Evolutionary conservation across 1,140 invertebrate species (phyloP).

Genomic region (Lucilia cuprina): DNA sequence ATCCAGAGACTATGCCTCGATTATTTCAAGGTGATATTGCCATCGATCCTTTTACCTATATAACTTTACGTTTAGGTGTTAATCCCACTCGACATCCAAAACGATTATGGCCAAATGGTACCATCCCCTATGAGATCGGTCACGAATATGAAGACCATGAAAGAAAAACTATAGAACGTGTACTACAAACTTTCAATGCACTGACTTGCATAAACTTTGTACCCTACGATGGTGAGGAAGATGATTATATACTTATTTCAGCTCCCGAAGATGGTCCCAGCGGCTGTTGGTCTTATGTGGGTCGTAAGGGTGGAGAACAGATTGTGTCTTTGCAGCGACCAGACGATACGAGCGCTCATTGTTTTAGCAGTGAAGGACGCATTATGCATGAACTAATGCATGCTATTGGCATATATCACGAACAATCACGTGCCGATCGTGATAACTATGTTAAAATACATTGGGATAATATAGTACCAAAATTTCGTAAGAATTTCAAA

Average conservation of each 20-base stretch:
- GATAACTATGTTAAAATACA: slow-evolving; percentile 78
- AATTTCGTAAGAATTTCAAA: slow-evolving; percentile 72
- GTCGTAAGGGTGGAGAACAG: slow-evolving; percentile 68
- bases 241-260: slow-evolving; percentile 76
- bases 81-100: slow-evolving; percentile 67
- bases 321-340: slow-evolving; percentile 64
- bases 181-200: slow-evolving; percentile 73
- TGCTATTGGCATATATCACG: slow-evolving; percentile 84
- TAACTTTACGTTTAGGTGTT: slow-evolving; percentile 71
- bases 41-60: slow-evolving; percentile 63
- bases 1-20: slow-evolving; percentile 73
- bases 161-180: slow-evolving; percentile 66
- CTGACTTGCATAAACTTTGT: slow-evolving; percentile 77
- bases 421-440: slow-evolving; percentile 82
- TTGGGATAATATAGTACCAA: slow-evolving; percentile 76
- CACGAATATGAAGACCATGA: slow-evolving; percentile 67
- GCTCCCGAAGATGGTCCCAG: slow-evolving; percentile 71
- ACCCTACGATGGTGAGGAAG: slow-evolving; percentile 68
- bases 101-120: slow-evolving; percentile 73
- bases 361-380: slow-evolving; percentile 74
- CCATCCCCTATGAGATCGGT: slow-evolving; percentile 75
- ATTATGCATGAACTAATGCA: slow-evolving; percentile 87
- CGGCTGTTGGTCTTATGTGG: slow-evolving; percentile 85
- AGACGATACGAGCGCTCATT: slow-evolving; percentile 68
- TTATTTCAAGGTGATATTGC: slow-evolving; percentile 76